Percentiles rank a stretch among this genome's conserved stretches.
Evolutionary conservation across 2,888 invertebrate genomes (phyloP).

Genomic region (Heliconius sara): DNA sequence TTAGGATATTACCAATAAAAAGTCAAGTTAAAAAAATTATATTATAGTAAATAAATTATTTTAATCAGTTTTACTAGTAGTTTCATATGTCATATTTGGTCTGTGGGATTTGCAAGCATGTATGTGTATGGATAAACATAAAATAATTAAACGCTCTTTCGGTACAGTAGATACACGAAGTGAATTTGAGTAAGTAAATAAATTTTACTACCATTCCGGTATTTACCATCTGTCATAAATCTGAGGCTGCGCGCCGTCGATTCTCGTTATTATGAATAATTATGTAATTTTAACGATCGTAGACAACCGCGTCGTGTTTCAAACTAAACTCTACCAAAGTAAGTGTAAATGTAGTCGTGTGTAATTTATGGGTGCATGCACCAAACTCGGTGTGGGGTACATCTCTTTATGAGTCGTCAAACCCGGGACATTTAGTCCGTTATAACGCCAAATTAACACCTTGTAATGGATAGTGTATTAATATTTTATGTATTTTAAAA

Average conservation of each 20-base stretch:
- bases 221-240: slow-evolving; percentile 68
- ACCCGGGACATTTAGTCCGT: slow-evolving; percentile 58
- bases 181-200: slow-evolving; percentile 36
- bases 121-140: background rate
- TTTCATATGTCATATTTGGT: background rate
- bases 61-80: background rate
- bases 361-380: slow-evolving; percentile 61
- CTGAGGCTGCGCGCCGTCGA: slow-evolving; percentile 69
- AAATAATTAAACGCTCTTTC: background rate
- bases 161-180: slow-evolving; percentile 42
- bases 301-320: slow-evolving; percentile 58
- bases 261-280: slow-evolving; percentile 74
- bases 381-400: slow-evolving; percentile 55
- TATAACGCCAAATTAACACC: slow-evolving; percentile 66
- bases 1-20: background rate
- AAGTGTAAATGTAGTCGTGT: slow-evolving; percentile 57
- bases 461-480: slow-evolving; percentile 49
- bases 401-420: slow-evolving; percentile 62
- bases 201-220: slow-evolving; percentile 44
- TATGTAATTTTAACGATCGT: slow-evolving; percentile 70
- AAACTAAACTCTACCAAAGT: slow-evolving; percentile 65
- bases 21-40: background rate
- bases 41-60: background rate
- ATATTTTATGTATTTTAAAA: slow-evolving; percentile 33
- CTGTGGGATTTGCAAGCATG: background rate